These are phyloP conservation scores for Picathartes gymnocephalus DNA, from an alignment of 2,113 vertebrate species.

Conservation along the genomic window DNA sequence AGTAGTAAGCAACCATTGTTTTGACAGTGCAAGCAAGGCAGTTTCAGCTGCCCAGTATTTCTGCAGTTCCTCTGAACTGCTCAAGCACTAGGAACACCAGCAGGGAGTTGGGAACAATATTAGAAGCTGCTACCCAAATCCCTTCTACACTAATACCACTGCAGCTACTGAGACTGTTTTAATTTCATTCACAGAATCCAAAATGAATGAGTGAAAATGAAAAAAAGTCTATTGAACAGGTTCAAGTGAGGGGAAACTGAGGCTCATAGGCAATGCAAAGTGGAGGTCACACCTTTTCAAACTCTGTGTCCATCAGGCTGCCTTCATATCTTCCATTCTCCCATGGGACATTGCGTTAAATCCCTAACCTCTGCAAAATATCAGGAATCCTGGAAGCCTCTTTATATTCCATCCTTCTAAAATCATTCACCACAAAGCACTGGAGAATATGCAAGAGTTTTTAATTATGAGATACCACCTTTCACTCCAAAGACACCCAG, in stretches of 20 bases:
- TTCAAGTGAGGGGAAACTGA: background rate
- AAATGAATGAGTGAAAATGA: background rate
- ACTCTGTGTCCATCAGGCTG: rapidly evolving
- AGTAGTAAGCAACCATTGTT: background rate
- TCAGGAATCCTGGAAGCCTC: background rate
- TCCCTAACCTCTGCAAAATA: background rate
- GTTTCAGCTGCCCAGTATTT: background rate
- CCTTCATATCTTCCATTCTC: background rate
- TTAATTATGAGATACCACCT: background rate
- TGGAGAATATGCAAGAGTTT: background rate
- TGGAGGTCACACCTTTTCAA: background rate
- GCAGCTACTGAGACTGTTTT: background rate
- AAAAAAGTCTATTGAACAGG: background rate
- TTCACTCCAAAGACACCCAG: background rate
- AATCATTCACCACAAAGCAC: background rate
- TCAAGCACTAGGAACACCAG: background rate
- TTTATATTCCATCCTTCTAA: background rate
- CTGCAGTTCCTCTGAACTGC: background rate
- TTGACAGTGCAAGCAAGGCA: background rate
- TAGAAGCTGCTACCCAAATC: background rate
- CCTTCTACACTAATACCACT: background rate
- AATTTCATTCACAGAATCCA: background rate
- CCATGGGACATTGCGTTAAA: background rate
- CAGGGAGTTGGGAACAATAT: background rate
- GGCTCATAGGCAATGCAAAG: background rate